Percentiles rank a stretch among this genome's conserved stretches.
Conservation (phyloP, 2,113 vertebrate genomes). For the Perca flavescens region DNA sequence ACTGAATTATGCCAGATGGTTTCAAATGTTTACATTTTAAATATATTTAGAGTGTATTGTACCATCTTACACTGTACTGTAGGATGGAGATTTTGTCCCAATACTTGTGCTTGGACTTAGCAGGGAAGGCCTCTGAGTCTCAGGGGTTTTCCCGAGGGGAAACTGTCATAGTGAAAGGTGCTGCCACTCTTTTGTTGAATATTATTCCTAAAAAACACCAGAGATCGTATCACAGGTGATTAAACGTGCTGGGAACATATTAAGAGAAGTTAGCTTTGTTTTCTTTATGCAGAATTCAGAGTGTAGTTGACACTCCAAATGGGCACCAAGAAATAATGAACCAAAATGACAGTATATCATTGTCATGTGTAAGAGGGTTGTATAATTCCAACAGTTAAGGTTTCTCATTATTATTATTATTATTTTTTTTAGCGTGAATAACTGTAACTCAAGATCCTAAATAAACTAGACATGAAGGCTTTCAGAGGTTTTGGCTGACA, state of each 20-base stretch:
- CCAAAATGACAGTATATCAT: too few relatives aligned
- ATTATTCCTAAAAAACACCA: constrained; percentile 43
- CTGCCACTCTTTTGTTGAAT: constrained; percentile 26
- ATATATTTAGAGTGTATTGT: too few relatives aligned
- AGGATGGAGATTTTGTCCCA: not conserved
- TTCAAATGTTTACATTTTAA: not conserved
- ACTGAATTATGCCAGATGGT: not conserved
- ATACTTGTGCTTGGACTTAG: not conserved
- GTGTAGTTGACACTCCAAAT: not conserved
- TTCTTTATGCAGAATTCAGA: not conserved
- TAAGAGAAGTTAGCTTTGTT: not conserved
- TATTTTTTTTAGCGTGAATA: not conserved
- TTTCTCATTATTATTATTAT: not conserved
- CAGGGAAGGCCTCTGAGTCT: constrained; percentile 1
- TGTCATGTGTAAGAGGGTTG: too few relatives aligned
- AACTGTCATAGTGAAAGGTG: constrained; percentile 53
- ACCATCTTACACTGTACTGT: not conserved
- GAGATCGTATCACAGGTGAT: constrained; percentile 49
- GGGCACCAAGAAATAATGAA: too few relatives aligned
- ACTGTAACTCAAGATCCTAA: too few relatives aligned
- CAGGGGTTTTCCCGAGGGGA: constrained; percentile 36
- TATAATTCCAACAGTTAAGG: too few relatives aligned
- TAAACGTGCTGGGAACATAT: constrained; percentile 8
- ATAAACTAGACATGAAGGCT: not conserved
- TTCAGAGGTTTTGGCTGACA: not conserved